Conservation (phyloP, 2,888 invertebrate species). For the Chloromyia formosa region DNA sequence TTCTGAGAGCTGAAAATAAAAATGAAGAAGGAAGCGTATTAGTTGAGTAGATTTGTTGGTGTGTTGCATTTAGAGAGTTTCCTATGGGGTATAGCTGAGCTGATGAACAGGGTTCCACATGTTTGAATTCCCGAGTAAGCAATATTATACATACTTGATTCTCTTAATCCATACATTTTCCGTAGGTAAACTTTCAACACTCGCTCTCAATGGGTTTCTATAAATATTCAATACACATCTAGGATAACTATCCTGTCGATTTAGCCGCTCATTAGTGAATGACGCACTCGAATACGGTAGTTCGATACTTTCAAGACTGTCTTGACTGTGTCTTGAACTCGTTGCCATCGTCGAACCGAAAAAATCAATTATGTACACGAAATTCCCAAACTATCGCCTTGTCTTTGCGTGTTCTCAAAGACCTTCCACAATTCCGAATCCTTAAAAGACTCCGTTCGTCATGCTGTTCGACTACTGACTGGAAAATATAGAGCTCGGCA, state of each 20-base stretch:
- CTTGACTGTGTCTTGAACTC: slow-evolving; percentile 51
- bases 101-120: neutral
- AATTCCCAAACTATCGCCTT: too few relatives aligned
- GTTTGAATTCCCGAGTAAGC: neutral
- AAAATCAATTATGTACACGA: too few relatives aligned
- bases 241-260: slow-evolving; percentile 55
- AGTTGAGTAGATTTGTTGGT: neutral
- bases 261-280: slow-evolving; percentile 51
- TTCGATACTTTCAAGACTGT: slow-evolving; percentile 52
- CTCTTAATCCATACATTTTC: slow-evolving; percentile 45
- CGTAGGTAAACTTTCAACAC: slow-evolving; percentile 1
- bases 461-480: neutral
- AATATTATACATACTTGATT: slow-evolving; percentile 43
- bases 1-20: slow-evolving; percentile 70
- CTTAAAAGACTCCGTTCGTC: neutral
- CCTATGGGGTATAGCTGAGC: neutral
- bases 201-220: slow-evolving; percentile 52
- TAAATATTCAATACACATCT: slow-evolving; percentile 54
- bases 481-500: neutral
- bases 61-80: neutral
- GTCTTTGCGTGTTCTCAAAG: too few relatives aligned
- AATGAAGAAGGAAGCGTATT: too few relatives aligned
- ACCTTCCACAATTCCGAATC: neutral
- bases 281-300: slow-evolving; percentile 45
- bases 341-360: slow-evolving; percentile 51